These are phyloP conservation scores for Aurelia coerulea DNA, from an alignment of 30 jellyfish, hydroid and myxozoan species.

Conservation along the genomic window DNA sequence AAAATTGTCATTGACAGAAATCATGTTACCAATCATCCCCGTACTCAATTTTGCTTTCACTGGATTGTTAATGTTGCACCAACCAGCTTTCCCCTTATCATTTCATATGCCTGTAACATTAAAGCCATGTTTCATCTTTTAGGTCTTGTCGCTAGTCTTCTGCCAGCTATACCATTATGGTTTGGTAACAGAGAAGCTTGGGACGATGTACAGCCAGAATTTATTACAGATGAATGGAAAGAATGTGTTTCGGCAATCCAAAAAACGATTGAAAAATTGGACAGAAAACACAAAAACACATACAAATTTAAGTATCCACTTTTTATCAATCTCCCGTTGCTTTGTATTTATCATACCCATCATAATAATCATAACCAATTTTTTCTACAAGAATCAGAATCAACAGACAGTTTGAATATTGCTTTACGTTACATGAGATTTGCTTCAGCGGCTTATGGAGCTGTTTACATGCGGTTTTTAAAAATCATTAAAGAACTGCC, in stretches of 20 bases:
- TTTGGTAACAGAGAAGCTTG: conserved; percentile 59
- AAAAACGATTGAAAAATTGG: conserved; percentile 43
- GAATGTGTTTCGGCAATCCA: conserved; percentile 47
- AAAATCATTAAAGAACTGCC: conserved; percentile 46
- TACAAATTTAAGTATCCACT: conserved; percentile 49
- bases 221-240: conserved; percentile 50
- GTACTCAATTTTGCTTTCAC: too few relatives aligned
- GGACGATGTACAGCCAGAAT: conserved; percentile 63
- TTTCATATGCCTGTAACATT: too few relatives aligned
- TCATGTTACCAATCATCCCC: too few relatives aligned
- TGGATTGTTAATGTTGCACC: too few relatives aligned
- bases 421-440: conserved; percentile 59
- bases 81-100: too few relatives aligned
- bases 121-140: not conserved
- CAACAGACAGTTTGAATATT: conserved; percentile 18
- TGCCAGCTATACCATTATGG: conserved; percentile 59
- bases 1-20: too few relatives aligned
- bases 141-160: conserved; percentile 34
- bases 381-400: conserved; percentile 28
- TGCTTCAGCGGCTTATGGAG: conserved; percentile 68
- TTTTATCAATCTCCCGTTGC: conserved; percentile 53
- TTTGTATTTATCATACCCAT: conserved; percentile 53
- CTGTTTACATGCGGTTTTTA: conserved; percentile 56
- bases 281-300: conserved; percentile 31
- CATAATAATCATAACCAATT: not conserved